Conservation (phyloP, 1,140 invertebrate genomes). For the Anoplolepis gracilipes region DNA sequence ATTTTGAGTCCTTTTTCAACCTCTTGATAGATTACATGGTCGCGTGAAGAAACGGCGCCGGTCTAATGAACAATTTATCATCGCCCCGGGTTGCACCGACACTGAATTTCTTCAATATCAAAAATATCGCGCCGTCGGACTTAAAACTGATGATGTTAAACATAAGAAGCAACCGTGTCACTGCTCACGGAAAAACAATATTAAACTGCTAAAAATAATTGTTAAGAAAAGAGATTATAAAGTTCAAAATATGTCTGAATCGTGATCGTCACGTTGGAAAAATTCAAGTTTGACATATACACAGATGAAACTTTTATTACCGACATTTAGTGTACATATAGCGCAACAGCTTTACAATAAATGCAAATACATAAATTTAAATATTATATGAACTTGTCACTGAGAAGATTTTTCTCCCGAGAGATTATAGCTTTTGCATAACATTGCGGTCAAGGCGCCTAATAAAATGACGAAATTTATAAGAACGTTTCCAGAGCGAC, state of each 20-base stretch:
- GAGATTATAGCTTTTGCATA: constrained; percentile 7
- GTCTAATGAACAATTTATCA: constrained; percentile 62
- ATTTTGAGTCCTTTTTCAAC: constrained; percentile 69
- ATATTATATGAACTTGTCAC: not conserved
- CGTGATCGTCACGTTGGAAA: not conserved
- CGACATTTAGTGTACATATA: not conserved
- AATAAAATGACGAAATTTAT: constrained; percentile 41
- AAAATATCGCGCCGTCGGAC: constrained; percentile 27
- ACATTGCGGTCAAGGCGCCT: constrained; percentile 32
- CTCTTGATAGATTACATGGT: constrained; percentile 64
- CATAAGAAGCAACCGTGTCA: constrained; percentile 15
- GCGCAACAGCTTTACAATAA: not conserved
- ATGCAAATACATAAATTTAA: not conserved
- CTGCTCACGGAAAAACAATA: constrained; percentile 15
- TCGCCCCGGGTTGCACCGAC: constrained; percentile 4
- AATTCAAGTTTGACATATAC: not conserved
- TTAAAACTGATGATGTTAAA: constrained; percentile 37
- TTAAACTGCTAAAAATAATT: constrained; percentile 45
- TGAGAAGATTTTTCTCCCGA: not conserved
- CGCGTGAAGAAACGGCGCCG: constrained; percentile 30
- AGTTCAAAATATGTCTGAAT: not conserved
- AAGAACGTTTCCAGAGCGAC: constrained; percentile 6
- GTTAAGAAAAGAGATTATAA: not conserved
- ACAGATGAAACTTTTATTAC: not conserved
- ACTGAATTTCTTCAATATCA: constrained; percentile 51